Conservation (phyloP, 2,113 vertebrate species). For the Leptobrachium ailaonicum region DNA sequence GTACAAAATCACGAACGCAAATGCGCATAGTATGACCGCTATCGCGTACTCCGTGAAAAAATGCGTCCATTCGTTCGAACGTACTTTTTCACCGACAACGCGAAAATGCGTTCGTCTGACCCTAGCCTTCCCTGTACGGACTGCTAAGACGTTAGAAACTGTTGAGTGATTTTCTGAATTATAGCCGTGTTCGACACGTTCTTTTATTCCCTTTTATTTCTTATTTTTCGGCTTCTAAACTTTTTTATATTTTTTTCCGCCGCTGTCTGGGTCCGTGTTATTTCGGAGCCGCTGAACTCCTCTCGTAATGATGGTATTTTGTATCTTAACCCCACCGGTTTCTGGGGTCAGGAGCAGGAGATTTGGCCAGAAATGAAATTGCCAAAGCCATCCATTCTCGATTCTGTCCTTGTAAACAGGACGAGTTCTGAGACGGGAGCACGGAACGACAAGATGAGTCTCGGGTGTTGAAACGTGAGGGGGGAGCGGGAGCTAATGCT, state of each 20-base stretch:
- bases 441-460: not conserved
- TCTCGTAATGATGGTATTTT: not conserved
- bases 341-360: constrained; percentile 19
- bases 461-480: not conserved
- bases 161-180: constrained; percentile 2
- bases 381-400: constrained; percentile 22
- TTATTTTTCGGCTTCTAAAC: not conserved
- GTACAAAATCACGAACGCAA: too few relatives aligned
- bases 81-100: too few relatives aligned
- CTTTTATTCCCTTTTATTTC: not conserved
- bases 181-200: not conserved
- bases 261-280: not conserved
- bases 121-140: not conserved
- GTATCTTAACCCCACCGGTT: constrained; percentile 7
- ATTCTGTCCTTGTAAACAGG: constrained; percentile 36
- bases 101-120: too few relatives aligned
- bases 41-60: too few relatives aligned
- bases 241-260: not conserved
- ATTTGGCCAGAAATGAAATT: constrained; percentile 31
- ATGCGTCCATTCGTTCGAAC: too few relatives aligned
- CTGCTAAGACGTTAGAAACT: not conserved
- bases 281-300: not conserved
- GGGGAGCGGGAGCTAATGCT: constrained; percentile 7
- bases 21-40: too few relatives aligned
- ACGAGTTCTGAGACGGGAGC: not conserved